phyloP scores from a whole-genome alignment of 2,888 invertebrate species.

The Alsophila aescularia region DNA sequence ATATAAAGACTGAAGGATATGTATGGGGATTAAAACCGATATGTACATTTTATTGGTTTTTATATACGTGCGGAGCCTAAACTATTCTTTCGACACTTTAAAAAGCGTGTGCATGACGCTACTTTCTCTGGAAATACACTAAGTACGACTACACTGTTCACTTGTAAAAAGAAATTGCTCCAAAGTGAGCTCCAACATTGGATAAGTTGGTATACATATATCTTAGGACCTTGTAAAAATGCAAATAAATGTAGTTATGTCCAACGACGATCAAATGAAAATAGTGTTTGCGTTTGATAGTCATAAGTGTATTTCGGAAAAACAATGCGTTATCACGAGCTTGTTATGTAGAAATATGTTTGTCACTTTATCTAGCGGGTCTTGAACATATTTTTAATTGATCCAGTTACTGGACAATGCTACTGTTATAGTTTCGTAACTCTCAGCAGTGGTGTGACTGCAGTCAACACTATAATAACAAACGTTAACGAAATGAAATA shows the following conservation, averaged over 20 bases:
- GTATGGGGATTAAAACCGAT: constrained; percentile 47
- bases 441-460: too few species aligned
- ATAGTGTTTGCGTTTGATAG: constrained; percentile 7
- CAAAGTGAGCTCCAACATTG: background rate
- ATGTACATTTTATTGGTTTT: constrained; percentile 49
- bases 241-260: constrained; percentile 7
- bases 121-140: constrained; percentile 19
- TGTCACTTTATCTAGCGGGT: background rate
- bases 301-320: constrained; percentile 17
- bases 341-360: constrained; percentile 7
- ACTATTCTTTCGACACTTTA: constrained; percentile 35
- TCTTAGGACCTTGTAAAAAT: constrained; percentile 10
- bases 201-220: constrained; percentile 2
- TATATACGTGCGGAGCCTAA: constrained; percentile 44
- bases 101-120: constrained; percentile 3
- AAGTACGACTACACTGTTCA: background rate
- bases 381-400: background rate
- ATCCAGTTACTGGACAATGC: constrained; percentile 3
- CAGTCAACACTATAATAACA: too few species aligned
- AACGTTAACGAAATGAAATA: background rate
- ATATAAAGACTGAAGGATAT: constrained; percentile 67
- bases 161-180: constrained; percentile 9
- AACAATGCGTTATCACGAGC: constrained; percentile 7
- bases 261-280: constrained; percentile 7
- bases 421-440: background rate